Base-by-base conservation (phyloP, 2,888 invertebrate genomes). In the Urechis unicinctus region DNA sequence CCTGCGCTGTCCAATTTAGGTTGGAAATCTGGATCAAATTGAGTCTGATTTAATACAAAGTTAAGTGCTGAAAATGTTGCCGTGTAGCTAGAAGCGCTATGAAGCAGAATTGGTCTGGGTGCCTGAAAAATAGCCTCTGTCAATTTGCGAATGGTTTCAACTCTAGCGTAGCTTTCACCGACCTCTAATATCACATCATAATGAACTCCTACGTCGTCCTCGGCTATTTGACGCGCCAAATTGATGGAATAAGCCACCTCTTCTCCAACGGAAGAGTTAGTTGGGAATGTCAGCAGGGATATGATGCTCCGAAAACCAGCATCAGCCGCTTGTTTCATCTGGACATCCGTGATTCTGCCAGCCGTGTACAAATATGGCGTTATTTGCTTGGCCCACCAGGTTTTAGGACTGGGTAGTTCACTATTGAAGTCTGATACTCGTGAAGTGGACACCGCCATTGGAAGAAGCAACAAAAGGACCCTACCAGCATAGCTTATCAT, bases 311-410 rank as follows among this genome's bases (percentile, higher is more conserved):
- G 25, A 29, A 48, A 48, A 17, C 48, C 48, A 3, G 21, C 48
- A 29, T 48, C 48, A 28, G 48, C 48, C 17, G 48, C 48, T 25
- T 48, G 29, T 28, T 48, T 48, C 26, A 48, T 48, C 2, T 48
- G 48, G 6, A 21, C 29, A 29, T 48, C 48, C 2, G 48, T 48
- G 17, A 48, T 25, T 48, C 48, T 25, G 26, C 48, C 48, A 6
- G 48, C 48, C 3, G 28, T 48, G 29, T 28, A 48, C 22, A 48
- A 3, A 25, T 13, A 2, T 6, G 48, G 28, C 25, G 26, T 48
- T 25, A 48, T 48, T 25, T 22, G 9, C 28, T 48, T 48, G 13
- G 48, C 29, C 48, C 48, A 48, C 48, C 48, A 48, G 9, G 26
- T 26, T n/a, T 48, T 48, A 13, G 45, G 45, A 24, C 13, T 17